A percentile compares a stretch with the other conserved stretches of the same genome.
phyloP scores from a whole-genome alignment of 1,140 invertebrate species.

The Caenorhabditis inopinata region DNA sequence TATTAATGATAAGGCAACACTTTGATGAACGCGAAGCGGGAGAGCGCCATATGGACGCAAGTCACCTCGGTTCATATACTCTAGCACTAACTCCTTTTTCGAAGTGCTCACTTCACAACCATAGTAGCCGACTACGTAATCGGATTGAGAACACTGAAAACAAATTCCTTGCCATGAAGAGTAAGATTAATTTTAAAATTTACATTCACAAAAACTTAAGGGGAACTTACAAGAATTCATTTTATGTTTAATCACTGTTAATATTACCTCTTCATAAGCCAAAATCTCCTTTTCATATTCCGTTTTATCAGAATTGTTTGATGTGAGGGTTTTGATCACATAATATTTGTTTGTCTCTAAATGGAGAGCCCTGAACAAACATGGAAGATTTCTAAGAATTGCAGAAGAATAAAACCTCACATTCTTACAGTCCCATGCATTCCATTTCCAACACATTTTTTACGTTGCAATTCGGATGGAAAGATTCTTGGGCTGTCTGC shows the following conservation, averaged over 20 bases:
- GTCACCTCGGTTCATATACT: background rate
- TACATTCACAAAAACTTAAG: too few species aligned
- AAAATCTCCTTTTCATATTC: constrained; percentile 20
- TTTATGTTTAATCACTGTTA: too few species aligned
- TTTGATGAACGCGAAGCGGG: background rate
- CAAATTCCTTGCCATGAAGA: too few species aligned
- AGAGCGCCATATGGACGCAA: background rate
- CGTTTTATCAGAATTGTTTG: background rate
- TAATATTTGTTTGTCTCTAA: background rate
- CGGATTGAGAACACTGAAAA: constrained; percentile 2
- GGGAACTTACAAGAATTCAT: too few species aligned
- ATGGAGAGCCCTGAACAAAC: background rate
- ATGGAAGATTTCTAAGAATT: too few species aligned
- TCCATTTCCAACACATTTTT: background rate
- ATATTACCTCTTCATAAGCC: constrained; percentile 6
- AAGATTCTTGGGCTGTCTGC: background rate
- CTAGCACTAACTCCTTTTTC: background rate
- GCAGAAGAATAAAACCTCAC: too few species aligned
- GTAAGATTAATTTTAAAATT: too few species aligned
- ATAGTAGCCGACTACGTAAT: background rate
- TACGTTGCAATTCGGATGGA: background rate
- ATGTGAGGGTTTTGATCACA: constrained; percentile 5
- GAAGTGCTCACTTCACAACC: constrained; percentile 5
- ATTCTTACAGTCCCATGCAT: background rate
- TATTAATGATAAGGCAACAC: background rate